Evolutionary conservation across 92 coral and sea anemone species (phyloP).

Genomic region (Montipora capitata): DNA sequence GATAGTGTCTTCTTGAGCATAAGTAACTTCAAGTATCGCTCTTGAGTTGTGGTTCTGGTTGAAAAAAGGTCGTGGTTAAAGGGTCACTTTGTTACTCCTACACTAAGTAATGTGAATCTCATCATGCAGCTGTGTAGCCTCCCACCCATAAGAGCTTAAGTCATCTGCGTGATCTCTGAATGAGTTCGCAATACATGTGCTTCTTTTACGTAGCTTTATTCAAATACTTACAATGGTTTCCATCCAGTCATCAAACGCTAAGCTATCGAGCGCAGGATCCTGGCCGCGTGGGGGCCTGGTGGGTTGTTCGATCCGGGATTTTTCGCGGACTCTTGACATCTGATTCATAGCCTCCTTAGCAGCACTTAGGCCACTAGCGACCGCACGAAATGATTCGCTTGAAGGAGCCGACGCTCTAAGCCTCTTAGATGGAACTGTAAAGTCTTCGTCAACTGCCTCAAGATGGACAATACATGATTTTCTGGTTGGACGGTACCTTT

Average conservation of each 20-base stretch:
- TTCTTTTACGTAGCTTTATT: neutral
- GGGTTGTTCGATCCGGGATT: slow-evolving; percentile 16
- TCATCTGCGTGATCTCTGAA: too few species aligned
- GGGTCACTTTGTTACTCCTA: too few species aligned
- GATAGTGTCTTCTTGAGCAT: too few species aligned
- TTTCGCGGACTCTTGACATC: slow-evolving; percentile 31
- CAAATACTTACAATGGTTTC: slow-evolving; percentile 32
- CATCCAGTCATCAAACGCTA: slow-evolving; percentile 44
- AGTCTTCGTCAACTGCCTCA: slow-evolving; percentile 43
- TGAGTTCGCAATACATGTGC: neutral
- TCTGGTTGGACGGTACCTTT: slow-evolving; percentile 3
- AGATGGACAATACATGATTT: slow-evolving; percentile 21
- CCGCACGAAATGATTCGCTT: slow-evolving; percentile 31
- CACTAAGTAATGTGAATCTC: too few species aligned
- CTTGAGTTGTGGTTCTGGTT: too few species aligned
- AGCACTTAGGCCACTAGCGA: slow-evolving; percentile 37
- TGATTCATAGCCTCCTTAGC: slow-evolving; percentile 41
- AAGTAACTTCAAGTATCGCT: too few species aligned
- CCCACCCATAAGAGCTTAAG: neutral
- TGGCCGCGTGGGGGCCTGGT: neutral
- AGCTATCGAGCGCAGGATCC: slow-evolving; percentile 14
- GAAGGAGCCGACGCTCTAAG: slow-evolving; percentile 5
- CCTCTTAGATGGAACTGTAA: slow-evolving; percentile 13
- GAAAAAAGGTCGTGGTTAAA: too few species aligned
- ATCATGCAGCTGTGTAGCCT: too few species aligned